Evolutionary conservation across 2,888 invertebrate species (phyloP), one percentile per base, ranked within the genome.

Genomic region (Hirtodrosophila confusa): DNA sequence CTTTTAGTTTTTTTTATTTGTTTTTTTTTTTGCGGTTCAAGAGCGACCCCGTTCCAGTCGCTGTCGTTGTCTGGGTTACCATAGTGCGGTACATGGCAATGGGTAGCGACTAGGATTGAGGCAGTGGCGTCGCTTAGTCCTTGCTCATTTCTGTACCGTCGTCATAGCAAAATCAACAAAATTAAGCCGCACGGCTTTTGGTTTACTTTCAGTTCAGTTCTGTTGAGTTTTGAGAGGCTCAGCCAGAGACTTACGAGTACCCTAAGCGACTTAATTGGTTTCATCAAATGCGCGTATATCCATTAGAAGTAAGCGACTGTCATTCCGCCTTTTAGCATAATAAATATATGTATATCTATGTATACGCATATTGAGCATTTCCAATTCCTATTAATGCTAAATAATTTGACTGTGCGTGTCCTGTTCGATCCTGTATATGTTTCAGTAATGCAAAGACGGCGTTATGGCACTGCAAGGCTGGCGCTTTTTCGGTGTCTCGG

Each of bases 401-500:
- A 29, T 36, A 17, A 36, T 54, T 9, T 29, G 10, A 12, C 6
- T 27, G 23, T 11, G 0, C 24, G 23, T 24, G 17, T 4, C 6
- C 31, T 6, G 4, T 47, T 48, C 17, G 48, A 41, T 48, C 23
- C 47, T 24, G 10, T 6, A 12, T 35, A 17, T 17, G 23, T 83
- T 75, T 75, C 57, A 90, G 89, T 86, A 78, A 89, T 89, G 89
- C 87, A 82, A 89, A 88, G 82, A 50, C 78, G 80, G 86, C 89
- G 90, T 86, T 69, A 91, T 91, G 91, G 90, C 90, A 90, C 85
- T 91, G 84, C 91, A 91, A 88, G 90, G 91, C 85, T 91, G 91
- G 91, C 91, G 91, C 87, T 89, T 92, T 86, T 89, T 90, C 86
- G 91, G 91, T 78, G 90, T 91, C 78, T 90, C 90, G 83, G 90